Evolutionary conservation across 2,888 invertebrate species (phyloP).

Genomic region (Tridacna crocea): DNA sequence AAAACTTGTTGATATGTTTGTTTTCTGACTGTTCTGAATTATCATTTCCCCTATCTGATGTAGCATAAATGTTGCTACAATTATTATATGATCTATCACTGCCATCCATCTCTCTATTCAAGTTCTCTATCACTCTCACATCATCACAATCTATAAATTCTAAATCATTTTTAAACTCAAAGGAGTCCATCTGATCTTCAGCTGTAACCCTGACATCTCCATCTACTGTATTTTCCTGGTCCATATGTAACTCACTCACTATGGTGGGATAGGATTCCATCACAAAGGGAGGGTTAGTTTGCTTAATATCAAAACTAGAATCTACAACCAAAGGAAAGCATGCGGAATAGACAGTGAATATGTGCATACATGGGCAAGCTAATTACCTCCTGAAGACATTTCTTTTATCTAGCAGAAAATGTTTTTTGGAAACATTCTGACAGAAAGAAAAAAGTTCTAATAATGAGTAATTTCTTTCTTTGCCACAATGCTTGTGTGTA

Average conservation of each 20-base stretch:
- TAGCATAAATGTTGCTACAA: neutral
- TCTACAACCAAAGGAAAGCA: constrained; percentile 29
- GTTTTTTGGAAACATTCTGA: neutral
- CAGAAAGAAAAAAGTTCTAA: neutral
- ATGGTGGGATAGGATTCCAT: neutral
- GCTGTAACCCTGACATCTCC: neutral
- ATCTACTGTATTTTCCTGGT: neutral
- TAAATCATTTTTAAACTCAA: neutral
- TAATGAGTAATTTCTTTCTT: neutral
- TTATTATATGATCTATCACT: neutral
- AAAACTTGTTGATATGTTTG: neutral
- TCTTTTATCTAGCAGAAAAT: no score
- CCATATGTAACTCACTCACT: neutral
- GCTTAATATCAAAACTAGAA: constrained; percentile 10
- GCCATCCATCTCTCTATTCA: neutral
- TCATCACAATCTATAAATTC: constrained; percentile 9
- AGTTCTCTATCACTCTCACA: constrained; percentile 13
- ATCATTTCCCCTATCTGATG: no score
- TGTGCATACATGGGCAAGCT: neutral
- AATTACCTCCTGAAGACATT: no score
- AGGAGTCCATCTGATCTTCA: neutral
- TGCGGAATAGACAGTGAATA: neutral
- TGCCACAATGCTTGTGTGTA: neutral
- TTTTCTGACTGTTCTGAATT: no score
- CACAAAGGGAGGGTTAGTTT: constrained; percentile 8